A percentile compares a stretch with the other conserved stretches of the same genome.
Evolutionary conservation across 2,797 vertebrate species (phyloP).

Genomic region (Acrocephalus scirpaceus): DNA sequence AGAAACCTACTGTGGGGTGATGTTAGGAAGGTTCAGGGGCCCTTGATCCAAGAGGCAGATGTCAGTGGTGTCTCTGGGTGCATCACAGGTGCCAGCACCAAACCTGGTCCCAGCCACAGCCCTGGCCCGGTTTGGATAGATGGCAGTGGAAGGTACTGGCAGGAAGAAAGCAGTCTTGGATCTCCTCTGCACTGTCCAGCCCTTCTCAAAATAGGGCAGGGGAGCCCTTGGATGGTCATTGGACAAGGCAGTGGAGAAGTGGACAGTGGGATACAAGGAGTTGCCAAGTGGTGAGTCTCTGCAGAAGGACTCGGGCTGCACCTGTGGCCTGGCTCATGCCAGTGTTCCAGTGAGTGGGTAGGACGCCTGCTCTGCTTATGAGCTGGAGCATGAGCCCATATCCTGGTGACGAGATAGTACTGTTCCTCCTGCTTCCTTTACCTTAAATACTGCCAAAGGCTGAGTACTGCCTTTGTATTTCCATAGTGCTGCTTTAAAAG

Average conservation of each 20-base stretch:
- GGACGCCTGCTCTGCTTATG: background rate
- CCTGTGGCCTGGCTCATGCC: background rate
- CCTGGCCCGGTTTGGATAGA: background rate
- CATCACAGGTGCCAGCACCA: background rate
- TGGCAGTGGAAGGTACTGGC: accelerated
- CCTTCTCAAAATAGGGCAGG: background rate
- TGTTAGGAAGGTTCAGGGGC: background rate
- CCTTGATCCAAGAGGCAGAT: background rate
- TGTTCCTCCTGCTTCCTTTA: background rate
- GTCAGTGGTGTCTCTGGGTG: background rate
- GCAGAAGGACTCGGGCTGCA: background rate
- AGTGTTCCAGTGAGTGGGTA: accelerated
- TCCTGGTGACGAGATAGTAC: background rate
- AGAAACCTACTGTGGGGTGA: background rate
- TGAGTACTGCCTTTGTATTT: background rate
- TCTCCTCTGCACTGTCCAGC: background rate
- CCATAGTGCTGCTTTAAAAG: background rate
- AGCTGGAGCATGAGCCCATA: background rate
- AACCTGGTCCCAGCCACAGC: background rate
- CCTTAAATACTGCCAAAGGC: background rate
- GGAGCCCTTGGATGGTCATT: background rate
- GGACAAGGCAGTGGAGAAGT: background rate
- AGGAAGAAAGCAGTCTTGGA: background rate
- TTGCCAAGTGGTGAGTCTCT: background rate
- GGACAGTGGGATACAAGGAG: background rate